These are phyloP conservation scores for Lamellibrachia columna DNA, from an alignment of 2,888 invertebrate species.

Conservation along the genomic window DNA sequence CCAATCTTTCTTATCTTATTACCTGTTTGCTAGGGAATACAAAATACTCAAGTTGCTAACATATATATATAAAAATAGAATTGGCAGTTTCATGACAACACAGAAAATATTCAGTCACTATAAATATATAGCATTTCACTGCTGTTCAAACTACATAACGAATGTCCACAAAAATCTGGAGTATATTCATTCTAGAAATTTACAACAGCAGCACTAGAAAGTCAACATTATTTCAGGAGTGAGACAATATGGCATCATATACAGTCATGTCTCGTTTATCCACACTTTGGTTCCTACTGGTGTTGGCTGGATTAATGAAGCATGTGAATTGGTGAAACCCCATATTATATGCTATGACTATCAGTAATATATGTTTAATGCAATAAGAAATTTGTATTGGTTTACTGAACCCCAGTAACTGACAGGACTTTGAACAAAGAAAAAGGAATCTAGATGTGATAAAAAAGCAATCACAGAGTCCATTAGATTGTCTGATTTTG, in stretches of 20 bases:
- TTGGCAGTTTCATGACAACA: neutral
- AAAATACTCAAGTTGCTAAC: neutral
- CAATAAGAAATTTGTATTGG: too few species aligned
- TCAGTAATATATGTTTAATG: too few species aligned
- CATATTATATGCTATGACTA: too few species aligned
- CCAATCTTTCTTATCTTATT: neutral
- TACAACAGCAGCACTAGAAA: neutral
- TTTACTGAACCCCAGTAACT: too few species aligned
- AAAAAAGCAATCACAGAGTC: too few species aligned
- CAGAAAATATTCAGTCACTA: neutral
- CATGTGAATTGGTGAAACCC: too few species aligned
- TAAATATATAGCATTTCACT: neutral
- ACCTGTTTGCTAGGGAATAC: neutral
- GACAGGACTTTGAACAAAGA: too few species aligned
- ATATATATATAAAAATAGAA: neutral
- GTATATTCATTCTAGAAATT: neutral
- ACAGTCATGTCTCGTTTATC: too few species aligned
- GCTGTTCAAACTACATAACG: constrained; percentile 8
- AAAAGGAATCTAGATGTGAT: too few species aligned
- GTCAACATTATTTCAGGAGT: neutral
- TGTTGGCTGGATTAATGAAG: too few species aligned
- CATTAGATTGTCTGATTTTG: too few species aligned
- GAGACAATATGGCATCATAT: neutral
- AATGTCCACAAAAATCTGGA: neutral
- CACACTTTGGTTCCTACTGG: too few species aligned